These are phyloP conservation scores for Troilus luridus DNA, from an alignment of 2,888 invertebrate species.

Conservation along the genomic window DNA sequence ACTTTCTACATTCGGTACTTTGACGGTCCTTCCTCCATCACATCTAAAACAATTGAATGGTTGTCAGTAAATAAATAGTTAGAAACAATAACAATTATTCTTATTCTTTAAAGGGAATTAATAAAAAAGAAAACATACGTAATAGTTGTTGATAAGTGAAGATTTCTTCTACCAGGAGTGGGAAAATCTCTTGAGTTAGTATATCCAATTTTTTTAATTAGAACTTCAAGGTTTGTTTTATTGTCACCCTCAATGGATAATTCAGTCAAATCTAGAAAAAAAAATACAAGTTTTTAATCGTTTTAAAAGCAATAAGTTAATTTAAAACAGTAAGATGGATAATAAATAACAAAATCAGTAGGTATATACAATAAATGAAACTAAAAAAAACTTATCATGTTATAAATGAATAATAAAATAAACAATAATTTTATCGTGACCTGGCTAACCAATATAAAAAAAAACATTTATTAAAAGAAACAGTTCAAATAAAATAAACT, in stretches of 20 bases:
- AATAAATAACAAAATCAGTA: too few species aligned
- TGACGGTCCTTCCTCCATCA: slow-evolving; percentile 80
- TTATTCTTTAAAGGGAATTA: neutral
- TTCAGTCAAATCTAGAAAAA: slow-evolving; percentile 81
- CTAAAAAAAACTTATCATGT: too few species aligned
- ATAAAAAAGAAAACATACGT: slow-evolving; percentile 71
- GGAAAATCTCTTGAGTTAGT: slow-evolving; percentile 92
- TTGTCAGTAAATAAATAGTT: neutral
- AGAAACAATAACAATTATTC: neutral
- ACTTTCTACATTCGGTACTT: slow-evolving; percentile 83
- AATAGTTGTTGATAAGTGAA: slow-evolving; percentile 85
- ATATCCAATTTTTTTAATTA: slow-evolving; percentile 90
- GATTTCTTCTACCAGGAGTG: slow-evolving; percentile 93
- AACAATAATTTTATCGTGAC: too few species aligned
- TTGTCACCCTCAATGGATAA: slow-evolving; percentile 93
- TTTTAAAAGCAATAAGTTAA: too few species aligned
- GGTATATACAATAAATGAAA: too few species aligned
- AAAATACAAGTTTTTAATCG: too few species aligned
- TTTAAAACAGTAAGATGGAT: too few species aligned
- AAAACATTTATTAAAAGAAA: too few species aligned
- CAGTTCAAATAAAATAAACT: too few species aligned
- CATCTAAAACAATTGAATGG: slow-evolving; percentile 72
- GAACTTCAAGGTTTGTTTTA: slow-evolving; percentile 88
- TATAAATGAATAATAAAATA: too few species aligned
- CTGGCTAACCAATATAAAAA: too few species aligned